These are phyloP conservation scores for Eupeodes luniger DNA, from an alignment of 2,888 invertebrate genomes.

Conservation along the genomic window DNA sequence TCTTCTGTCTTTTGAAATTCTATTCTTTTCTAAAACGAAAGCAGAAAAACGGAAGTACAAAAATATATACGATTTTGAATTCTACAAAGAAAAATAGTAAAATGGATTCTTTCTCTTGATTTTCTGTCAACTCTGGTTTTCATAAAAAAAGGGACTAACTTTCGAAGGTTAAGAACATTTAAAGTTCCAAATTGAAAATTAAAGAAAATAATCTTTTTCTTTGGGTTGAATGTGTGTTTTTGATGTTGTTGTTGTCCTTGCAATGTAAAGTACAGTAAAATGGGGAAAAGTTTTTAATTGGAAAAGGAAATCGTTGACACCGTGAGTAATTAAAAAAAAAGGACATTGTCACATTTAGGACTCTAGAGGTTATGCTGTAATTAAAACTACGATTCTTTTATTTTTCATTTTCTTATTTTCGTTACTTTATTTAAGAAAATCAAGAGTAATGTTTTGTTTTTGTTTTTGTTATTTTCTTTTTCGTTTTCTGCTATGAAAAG, in stretches of 20 bases:
- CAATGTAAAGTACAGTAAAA: conserved; percentile 14
- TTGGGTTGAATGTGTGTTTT: not conserved
- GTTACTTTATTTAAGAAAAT: not conserved
- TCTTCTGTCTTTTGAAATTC: conserved; percentile 26
- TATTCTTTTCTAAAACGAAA: conserved; percentile 21
- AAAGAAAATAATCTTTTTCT: conserved; percentile 25
- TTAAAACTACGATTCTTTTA: conserved; percentile 24
- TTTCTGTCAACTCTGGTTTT: conserved; percentile 5
- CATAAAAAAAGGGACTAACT: conserved; percentile 9
- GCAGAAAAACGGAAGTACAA: not conserved
- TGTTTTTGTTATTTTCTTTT: not conserved
- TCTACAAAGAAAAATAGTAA: conserved; percentile 15
- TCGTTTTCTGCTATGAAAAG: not conserved
- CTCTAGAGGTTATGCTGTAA: conserved; percentile 12
- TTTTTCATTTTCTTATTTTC: not conserved
- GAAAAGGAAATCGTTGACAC: conserved; percentile 64
- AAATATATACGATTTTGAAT: not conserved
- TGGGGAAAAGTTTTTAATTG: conserved; percentile 69
- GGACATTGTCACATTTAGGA: conserved; percentile 49
- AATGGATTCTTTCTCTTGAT: conserved; percentile 40
- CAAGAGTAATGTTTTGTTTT: conserved; percentile 13
- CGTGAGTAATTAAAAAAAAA: conserved; percentile 64
- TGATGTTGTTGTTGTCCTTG: conserved; percentile 3
- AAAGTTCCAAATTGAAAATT: conserved; percentile 65
- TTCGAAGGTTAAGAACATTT: conserved; percentile 52